Conservation (phyloP, 2,113 vertebrate genomes). For the Elachura formosa region DNA sequence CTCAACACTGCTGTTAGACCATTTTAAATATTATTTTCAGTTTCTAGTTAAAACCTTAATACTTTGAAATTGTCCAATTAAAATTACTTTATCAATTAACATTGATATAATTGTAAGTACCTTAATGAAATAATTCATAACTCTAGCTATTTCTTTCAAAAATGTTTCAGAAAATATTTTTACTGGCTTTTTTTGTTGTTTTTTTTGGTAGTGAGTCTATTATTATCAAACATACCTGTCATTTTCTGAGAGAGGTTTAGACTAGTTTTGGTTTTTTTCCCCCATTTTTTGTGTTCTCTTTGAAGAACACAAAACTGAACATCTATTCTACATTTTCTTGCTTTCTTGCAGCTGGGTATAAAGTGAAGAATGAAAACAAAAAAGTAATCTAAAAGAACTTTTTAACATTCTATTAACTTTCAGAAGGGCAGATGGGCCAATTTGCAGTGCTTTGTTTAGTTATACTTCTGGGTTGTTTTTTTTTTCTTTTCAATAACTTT, state of each 20-base stretch:
- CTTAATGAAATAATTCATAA: neutral
- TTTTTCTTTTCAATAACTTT: neutral
- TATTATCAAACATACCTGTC: neutral
- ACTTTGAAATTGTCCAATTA: neutral
- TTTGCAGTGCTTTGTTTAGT: neutral
- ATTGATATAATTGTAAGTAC: neutral
- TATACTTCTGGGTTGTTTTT: neutral
- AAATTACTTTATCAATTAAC: neutral
- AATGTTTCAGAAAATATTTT: neutral
- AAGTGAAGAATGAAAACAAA: neutral
- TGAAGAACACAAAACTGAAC: neutral
- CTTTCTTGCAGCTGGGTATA: neutral
- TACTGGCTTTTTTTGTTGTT: neutral
- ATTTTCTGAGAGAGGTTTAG: neutral
- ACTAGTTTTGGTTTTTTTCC: fast-evolving
- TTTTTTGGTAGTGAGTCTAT: neutral
- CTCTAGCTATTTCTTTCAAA: neutral
- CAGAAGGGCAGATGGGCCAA: neutral
- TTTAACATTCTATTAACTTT: neutral
- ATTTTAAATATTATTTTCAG: neutral
- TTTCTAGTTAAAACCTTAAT: neutral
- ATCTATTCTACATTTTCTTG: neutral
- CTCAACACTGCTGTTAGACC: neutral
- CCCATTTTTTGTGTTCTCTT: neutral
- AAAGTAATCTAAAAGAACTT: neutral